Evolutionary conservation across 1,140 invertebrate genomes (phyloP), one percentile per base, ranked within the genome.

Genomic region (Trigoniulus corallinus): DNA sequence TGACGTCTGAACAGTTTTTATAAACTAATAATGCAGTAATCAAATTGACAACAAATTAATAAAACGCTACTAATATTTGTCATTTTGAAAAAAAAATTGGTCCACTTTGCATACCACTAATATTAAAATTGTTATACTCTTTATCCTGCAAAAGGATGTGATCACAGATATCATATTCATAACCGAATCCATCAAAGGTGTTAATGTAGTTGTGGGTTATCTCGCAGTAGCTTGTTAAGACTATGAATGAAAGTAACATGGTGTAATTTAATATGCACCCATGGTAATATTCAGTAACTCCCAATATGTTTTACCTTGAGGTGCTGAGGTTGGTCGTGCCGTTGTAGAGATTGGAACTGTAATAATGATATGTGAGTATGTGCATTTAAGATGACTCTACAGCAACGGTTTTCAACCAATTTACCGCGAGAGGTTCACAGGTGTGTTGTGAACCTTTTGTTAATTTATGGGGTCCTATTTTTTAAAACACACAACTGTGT

Each of bases 161-260:
- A 65, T 81, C 76, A 61, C 84, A 88, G 13, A 82, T 71, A 53
- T 85, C 82, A 54, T 83, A 82, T 56, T 82, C 81, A 50, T 74
- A 82, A 45, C 83, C 75, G 0, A 75, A 70, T 4, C 76, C 76
- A 63, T 88, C 84, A 55, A 88, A 88, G 0, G 83, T 87, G 48
- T 72, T 78, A 57, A 88, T 78, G 1, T 77, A 79, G 49, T 77
- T 74, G 2, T 81, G 79, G 18, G 77, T 82, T 1, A 86, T 64
- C 54, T 81, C 78, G 59, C 85, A 88, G 42, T 75, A 67, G 21
- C 70, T 73, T n/a, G n/a, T n/a, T n/a, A n/a, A n/a, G n/a, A n/a
- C n/a, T n/a, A n/a, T n/a, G n/a, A n/a, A n/a, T n/a, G n/a, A n/a
- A n/a, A n/a, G n/a, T n/a, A n/a, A n/a, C n/a, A n/a, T n/a, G n/a